Percentiles rank a stretch among this genome's conserved stretches.
These are phyloP conservation scores for Tetrapedia diversipes DNA, from an alignment of 2,888 invertebrate genomes.

Conservation along the genomic window DNA sequence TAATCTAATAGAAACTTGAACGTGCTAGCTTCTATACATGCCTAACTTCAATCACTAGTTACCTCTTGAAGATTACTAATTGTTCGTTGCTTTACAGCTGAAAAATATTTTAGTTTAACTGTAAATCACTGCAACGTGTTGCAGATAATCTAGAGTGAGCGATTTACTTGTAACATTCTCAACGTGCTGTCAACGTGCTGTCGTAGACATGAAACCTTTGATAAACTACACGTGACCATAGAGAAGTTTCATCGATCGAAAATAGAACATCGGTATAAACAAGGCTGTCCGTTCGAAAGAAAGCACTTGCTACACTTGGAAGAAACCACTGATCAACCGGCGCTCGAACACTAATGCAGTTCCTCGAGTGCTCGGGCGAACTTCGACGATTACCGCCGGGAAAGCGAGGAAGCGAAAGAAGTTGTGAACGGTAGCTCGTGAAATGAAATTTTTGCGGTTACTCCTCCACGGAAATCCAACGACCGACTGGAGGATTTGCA, in stretches of 20 bases:
- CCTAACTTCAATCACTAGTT: neutral
- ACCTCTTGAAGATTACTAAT: neutral
- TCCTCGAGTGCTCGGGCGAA: too few relatives aligned
- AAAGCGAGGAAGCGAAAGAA: neutral
- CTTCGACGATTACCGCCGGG: neutral
- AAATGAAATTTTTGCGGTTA: slow-evolving; percentile 53
- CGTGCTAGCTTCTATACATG: neutral
- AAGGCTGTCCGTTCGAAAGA: slow-evolving; percentile 11
- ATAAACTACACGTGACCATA: slow-evolving; percentile 22
- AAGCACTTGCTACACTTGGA: slow-evolving; percentile 28
- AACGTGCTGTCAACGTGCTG: neutral
- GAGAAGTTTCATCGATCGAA: slow-evolving; percentile 30
- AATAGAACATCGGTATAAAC: slow-evolving; percentile 31
- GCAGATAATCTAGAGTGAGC: neutral
- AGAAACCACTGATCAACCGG: slow-evolving; percentile 7
- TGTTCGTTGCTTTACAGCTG: neutral
- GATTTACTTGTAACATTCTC: neutral
- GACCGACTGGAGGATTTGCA: slow-evolving; percentile 80
- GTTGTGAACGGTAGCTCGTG: slow-evolving; percentile 20
- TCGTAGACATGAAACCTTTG: slow-evolving; percentile 1
- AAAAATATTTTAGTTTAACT: too few relatives aligned
- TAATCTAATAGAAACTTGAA: neutral
- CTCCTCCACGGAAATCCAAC: slow-evolving; percentile 76
- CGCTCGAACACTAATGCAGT: neutral
- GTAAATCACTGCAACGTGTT: neutral